Percentiles rank a stretch among this genome's conserved stretches.
Conservation (phyloP, 2,888 invertebrate genomes). For the Stenotaenia linearis region DNA sequence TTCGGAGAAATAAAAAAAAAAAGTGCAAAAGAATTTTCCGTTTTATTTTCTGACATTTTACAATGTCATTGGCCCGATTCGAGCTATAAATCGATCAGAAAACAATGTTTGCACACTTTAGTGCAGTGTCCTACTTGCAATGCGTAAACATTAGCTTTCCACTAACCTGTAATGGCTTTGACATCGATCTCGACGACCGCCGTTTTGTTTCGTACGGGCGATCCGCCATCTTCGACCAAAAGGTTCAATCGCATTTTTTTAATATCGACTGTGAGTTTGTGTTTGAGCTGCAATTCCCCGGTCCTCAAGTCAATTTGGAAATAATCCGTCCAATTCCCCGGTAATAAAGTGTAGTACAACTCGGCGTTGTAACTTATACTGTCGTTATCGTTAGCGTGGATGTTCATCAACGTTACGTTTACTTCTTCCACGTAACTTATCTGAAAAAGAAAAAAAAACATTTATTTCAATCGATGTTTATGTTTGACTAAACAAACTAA, state of each 20-base stretch:
- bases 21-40: not conserved
- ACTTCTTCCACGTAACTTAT: slow-evolving; percentile 6
- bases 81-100: no score
- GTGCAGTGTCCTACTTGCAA: not conserved
- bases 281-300: slow-evolving; percentile 35
- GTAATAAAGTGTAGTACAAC: slow-evolving; percentile 37
- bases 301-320: slow-evolving; percentile 34
- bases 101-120: no score
- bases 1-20: not conserved
- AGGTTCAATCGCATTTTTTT: slow-evolving; percentile 33
- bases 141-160: no score
- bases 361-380: slow-evolving; percentile 36
- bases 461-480: no score
- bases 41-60: not conserved
- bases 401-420: slow-evolving; percentile 32
- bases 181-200: slow-evolving; percentile 33
- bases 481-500: no score
- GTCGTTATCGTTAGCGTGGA: slow-evolving; percentile 37
- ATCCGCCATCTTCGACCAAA: slow-evolving; percentile 39
- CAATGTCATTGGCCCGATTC: no score
- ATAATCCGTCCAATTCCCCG: slow-evolving; percentile 33
- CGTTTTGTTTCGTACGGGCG: slow-evolving; percentile 37
- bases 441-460: not conserved
- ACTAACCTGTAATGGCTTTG: slow-evolving; percentile 37
- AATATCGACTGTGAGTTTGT: slow-evolving; percentile 30